phyloP scores from a whole-genome alignment of 2,888 invertebrate genomes.

The Stomorhina lunata region DNA sequence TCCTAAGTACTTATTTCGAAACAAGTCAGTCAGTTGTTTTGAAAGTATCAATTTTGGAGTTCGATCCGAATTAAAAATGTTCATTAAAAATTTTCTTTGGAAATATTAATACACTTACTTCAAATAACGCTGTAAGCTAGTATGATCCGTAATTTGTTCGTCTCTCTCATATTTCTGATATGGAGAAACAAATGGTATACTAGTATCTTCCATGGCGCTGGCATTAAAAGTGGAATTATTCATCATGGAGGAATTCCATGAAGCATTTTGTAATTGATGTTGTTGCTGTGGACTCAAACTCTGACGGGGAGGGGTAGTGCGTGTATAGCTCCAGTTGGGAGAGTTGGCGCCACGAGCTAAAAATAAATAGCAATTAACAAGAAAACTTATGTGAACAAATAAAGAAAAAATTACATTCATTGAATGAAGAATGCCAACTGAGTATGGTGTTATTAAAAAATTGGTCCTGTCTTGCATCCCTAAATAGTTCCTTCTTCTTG shows the following conservation, averaged over 20 bases:
- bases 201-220: slow-evolving; percentile 73
- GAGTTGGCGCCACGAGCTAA: slow-evolving; percentile 66
- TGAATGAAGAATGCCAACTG: slow-evolving; percentile 80
- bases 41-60: too few relatives aligned
- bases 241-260: slow-evolving; percentile 73
- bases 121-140: slow-evolving; percentile 80
- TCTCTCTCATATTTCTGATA: slow-evolving; percentile 75
- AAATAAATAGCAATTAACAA: neutral
- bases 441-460: slow-evolving; percentile 73
- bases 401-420: slow-evolving; percentile 72
- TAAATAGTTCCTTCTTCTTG: slow-evolving; percentile 45
- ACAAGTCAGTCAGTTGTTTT: too few relatives aligned
- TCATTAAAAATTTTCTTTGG: too few relatives aligned
- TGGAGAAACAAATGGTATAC: slow-evolving; percentile 73
- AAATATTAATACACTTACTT: slow-evolving; percentile 74
- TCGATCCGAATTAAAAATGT: too few relatives aligned
- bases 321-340: slow-evolving; percentile 73
- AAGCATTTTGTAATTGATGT: slow-evolving; percentile 67
- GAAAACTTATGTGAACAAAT: neutral
- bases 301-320: slow-evolving; percentile 73
- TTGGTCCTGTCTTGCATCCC: slow-evolving; percentile 33
- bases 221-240: slow-evolving; percentile 73
- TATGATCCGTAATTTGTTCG: slow-evolving; percentile 81
- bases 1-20: too few relatives aligned
- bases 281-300: slow-evolving; percentile 73